Conservation (phyloP, 2,797 vertebrate genomes). For the Anguilla megastoma region DNA sequence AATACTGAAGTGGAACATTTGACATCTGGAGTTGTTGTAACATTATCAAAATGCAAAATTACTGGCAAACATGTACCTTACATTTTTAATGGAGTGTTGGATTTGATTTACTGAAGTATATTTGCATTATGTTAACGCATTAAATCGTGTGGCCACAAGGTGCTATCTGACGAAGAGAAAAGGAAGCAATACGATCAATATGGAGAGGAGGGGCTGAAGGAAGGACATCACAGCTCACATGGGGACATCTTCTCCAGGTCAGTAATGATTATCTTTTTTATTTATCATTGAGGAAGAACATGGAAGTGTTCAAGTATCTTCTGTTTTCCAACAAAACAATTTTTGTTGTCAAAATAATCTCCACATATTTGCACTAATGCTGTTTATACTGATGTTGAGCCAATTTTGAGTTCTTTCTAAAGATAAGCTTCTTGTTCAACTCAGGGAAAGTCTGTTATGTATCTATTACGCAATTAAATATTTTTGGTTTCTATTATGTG, state of each 20-base stretch:
- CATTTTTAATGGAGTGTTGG: background rate
- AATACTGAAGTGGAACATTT: background rate
- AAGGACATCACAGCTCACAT: conserved; percentile 94
- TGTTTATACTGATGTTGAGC: background rate
- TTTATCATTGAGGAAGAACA: background rate
- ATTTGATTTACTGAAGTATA: background rate
- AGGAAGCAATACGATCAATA: conserved; percentile 94
- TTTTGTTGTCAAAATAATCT: background rate
- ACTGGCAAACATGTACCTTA: background rate
- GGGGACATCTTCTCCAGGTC: conserved; percentile 98
- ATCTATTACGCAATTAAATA: background rate
- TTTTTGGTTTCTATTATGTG: background rate
- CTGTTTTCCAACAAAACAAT: background rate
- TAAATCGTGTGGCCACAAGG: conserved; percentile 65
- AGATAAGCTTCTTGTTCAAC: background rate
- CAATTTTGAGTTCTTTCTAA: background rate
- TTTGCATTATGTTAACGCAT: background rate
- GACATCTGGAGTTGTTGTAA: background rate
- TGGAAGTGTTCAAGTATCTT: background rate
- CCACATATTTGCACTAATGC: background rate
- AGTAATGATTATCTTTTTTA: conserved; percentile 44
- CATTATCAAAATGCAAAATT: background rate
- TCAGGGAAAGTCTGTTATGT: background rate
- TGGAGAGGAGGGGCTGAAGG: conserved; percentile 94
- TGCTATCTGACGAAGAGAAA: conserved; percentile 96